Evolutionary conservation across 2,888 invertebrate genomes (phyloP).

Genomic region (Rhimphoctona megacephalus): DNA sequence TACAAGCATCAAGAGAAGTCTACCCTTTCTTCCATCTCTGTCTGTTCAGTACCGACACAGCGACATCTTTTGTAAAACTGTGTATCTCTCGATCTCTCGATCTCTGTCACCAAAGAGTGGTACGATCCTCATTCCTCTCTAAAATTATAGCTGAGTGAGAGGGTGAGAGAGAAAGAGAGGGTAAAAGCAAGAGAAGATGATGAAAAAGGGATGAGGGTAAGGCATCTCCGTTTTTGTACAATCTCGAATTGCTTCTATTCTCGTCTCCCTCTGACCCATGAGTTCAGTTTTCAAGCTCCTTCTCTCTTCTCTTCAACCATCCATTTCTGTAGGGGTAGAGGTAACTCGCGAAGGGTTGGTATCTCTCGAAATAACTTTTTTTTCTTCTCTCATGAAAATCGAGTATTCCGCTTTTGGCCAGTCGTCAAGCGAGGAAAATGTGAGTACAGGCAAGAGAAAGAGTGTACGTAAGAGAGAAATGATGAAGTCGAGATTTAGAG

Average conservation of each 20-base stretch:
- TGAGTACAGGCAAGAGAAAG: slow-evolving; percentile 9
- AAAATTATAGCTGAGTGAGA: slow-evolving; percentile 30
- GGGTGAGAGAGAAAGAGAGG: not conserved
- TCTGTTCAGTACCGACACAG: not conserved
- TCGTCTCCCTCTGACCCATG: slow-evolving; percentile 11
- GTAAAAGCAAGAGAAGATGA: not conserved
- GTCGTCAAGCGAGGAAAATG: slow-evolving; percentile 60
- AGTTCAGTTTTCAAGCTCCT: not conserved
- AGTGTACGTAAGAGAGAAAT: slow-evolving; percentile 6
- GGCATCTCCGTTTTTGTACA: slow-evolving; percentile 9
- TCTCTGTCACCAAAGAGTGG: not conserved
- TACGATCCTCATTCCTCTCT: not conserved
- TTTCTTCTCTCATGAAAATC: slow-evolving; percentile 48
- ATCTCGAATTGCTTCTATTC: slow-evolving; percentile 34
- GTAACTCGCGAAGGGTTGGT: slow-evolving; percentile 14
- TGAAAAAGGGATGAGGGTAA: not conserved
- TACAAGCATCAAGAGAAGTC: not conserved
- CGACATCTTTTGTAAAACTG: not conserved
- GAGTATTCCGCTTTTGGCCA: slow-evolving; percentile 61
- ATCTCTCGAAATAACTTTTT: slow-evolving; percentile 62
- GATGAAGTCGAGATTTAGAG: slow-evolving; percentile 23
- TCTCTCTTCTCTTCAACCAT: not conserved
- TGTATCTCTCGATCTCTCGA: slow-evolving; percentile 24
- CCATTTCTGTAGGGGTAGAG: not conserved
- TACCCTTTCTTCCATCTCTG: not conserved